Evolutionary conservation across 2,888 invertebrate genomes (phyloP).

Genomic region (Diaperis boleti): DNA sequence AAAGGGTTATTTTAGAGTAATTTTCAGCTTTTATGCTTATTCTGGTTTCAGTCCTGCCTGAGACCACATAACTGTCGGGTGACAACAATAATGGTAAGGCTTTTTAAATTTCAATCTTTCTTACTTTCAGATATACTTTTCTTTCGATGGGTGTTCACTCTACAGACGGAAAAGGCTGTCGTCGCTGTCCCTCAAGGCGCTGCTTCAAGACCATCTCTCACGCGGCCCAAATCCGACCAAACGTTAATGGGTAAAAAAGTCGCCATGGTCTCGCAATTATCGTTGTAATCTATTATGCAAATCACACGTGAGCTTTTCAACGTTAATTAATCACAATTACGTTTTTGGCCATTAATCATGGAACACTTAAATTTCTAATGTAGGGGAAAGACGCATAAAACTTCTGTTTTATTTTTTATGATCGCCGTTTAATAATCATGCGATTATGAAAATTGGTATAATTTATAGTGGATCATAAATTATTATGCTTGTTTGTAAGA

Average conservation of each 20-base stretch:
- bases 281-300: conserved; percentile 18
- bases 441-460: too few relatives aligned
- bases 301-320: conserved; percentile 7
- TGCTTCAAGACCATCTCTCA: background rate
- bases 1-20: background rate
- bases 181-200: background rate
- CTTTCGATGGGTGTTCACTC: background rate
- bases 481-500: too few relatives aligned
- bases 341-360: conserved; percentile 12
- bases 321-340: conserved; percentile 19
- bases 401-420: too few relatives aligned
- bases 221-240: background rate
- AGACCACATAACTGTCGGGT: too few relatives aligned
- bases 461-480: too few relatives aligned
- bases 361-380: conserved; percentile 3
- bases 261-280: conserved; percentile 2
- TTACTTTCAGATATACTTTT: too few relatives aligned
- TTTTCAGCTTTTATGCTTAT: background rate
- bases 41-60: too few relatives aligned
- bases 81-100: too few relatives aligned
- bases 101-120: too few relatives aligned
- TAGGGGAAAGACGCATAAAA: too few relatives aligned
- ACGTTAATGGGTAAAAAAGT: background rate
- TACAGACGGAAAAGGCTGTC: background rate
- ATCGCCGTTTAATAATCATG: too few relatives aligned